Evolutionary conservation across 53 echinoderm and acorn worm species (phyloP), one percentile per base, ranked within the genome.

Genomic region (Henricia sp.): DNA sequence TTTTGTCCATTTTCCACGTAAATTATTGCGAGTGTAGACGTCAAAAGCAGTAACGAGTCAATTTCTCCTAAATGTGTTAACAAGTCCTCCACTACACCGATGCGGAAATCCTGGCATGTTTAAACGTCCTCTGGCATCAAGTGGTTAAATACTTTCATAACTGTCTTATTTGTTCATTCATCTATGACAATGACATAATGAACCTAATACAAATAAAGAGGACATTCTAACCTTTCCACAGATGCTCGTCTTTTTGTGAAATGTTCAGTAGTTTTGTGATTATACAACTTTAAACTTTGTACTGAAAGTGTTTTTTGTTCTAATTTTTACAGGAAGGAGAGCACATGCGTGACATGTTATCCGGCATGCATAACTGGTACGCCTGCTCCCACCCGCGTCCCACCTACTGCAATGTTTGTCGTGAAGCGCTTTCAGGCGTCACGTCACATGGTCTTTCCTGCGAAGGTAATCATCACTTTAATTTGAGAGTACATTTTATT

Each of bases 301-400:
- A 55, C 11, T 55, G 11, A 63, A 6, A 63, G 9, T 5, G 30
- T 32, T 63, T 63, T 63, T 29, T 11, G 6, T 63, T 63, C 17
- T 63, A 11, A 11, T 48, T 48, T 65, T 0, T 88, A 6, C 87
- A 93, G 91, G 93, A 90, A 63, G 93, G 96, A 52, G 96, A 96
- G 84, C 96, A 96, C 82, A 96, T 96, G 89, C 87, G 92, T 35
- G 97, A 97, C 76, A 94, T 94, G 92, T 77, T 97, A 8, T 97
- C 97, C 13, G 97, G 97, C 3, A 97, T 94, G 97, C 97, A 97
- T 55, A 97, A 97, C 83, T 97, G 97, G 97, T 97, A 94, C 28
- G 95, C 95, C 19, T 96, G 96, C 85, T 96, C 94, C 39, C 97
- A 97, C 46, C 92, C 97, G 2, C 85, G 97, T 41, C 97, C 97